phyloP scores from a whole-genome alignment of 2,888 invertebrate genomes.

The Heliconius ismenius region DNA sequence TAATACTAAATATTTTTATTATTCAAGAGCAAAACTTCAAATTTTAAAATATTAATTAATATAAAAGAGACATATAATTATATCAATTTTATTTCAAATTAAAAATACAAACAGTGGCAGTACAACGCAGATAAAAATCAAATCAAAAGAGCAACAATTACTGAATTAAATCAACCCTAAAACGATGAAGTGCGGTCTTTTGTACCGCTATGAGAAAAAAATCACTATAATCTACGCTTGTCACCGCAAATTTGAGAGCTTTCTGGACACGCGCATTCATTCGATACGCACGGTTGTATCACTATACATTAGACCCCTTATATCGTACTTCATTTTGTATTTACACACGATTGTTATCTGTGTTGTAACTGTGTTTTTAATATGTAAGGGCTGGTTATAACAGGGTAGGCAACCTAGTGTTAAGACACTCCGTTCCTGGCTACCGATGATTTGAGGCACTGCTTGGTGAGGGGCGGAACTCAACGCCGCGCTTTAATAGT shows the following conservation, averaged over 20 bases:
- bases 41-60: background rate
- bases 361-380: constrained; percentile 23
- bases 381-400: too few relatives aligned
- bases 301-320: constrained; percentile 48
- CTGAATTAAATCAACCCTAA: constrained; percentile 56
- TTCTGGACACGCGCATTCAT: constrained; percentile 59
- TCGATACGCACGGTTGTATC: constrained; percentile 57
- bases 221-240: constrained; percentile 59
- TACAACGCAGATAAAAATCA: constrained; percentile 15
- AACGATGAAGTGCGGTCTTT: constrained; percentile 45
- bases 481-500: too few relatives aligned
- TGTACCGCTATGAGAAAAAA: constrained; percentile 56
- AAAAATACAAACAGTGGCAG: background rate
- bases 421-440: too few relatives aligned
- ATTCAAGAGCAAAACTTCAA: background rate
- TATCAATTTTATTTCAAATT: background rate
- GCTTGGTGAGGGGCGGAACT: too few relatives aligned
- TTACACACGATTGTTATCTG: constrained; percentile 42
- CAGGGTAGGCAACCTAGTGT: too few relatives aligned
- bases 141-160: constrained; percentile 48
- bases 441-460: too few relatives aligned
- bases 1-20: too few relatives aligned
- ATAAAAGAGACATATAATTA: background rate
- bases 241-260: constrained; percentile 63
- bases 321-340: constrained; percentile 35